Evolutionary conservation across 35 echinoderm and acorn worm genomes (phyloP), one percentile per base, ranked within the genome.

Genomic region (Apostichopus parvimensis): DNA sequence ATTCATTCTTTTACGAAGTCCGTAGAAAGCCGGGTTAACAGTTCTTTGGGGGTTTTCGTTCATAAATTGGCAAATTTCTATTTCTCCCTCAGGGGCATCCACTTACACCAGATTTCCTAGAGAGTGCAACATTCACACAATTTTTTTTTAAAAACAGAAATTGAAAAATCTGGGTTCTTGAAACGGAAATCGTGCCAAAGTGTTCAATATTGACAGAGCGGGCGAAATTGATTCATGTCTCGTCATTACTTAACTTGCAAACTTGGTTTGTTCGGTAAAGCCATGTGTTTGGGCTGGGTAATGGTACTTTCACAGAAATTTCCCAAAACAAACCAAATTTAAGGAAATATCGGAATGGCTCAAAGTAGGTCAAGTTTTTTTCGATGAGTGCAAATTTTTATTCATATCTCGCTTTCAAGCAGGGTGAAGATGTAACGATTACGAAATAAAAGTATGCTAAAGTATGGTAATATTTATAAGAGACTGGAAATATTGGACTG

Each of bases 101-200:
- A 68, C 64, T 68, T 68, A 68, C 64, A 68, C 71, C 17, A 75
- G 71, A 75, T 75, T 75, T 75, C 6, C n/a, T 18, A 1, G 71
- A 75, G 71, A 75, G 71, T 75, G 71, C 71, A 75, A 75, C 71
- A 75, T 75, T 61, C 58, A 61, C 58, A 12, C 58, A 61, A 61
- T 61, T 75, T 75, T 75, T 18, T 75, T 18, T 75, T 11, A 0
- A 68, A 73, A 20, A 75, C n/a, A 75, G 20, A n/a, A 75, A 75
- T 75, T 75, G 71, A 75, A 75, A 20, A 82, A 57, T 82, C 52
- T 7, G 79, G 56, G 79, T 53, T 82, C 79, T 56, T 55, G 79
- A 55, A 57, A 82, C 52, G 54, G 79, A 82, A 82, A 57, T 82
- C 79, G 79, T 82, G 79, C 11, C 10, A 54, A 82, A 82, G 79